Conservation (phyloP, 2,888 invertebrate genomes). For the Anaspis maculata region DNA sequence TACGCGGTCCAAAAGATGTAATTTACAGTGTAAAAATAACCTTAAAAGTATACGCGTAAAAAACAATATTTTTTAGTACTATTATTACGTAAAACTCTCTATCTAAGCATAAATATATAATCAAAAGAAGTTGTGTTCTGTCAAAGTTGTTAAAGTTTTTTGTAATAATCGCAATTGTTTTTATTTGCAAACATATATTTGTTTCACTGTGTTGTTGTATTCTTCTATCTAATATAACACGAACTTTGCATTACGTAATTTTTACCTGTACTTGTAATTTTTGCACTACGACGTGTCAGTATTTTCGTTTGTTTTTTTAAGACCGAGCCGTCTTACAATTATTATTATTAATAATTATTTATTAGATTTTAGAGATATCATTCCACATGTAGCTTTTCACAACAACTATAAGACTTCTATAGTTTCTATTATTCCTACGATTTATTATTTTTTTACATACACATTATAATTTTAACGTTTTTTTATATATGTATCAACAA, state of each 20-base stretch:
- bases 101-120: no score
- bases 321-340: no score
- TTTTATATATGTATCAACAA: conserved; percentile 38
- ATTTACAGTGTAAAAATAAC: conserved; percentile 26
- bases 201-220: no score
- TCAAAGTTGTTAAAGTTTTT: conserved; percentile 6
- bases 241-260: no score
- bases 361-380: conserved; percentile 34
- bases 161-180: conserved; percentile 1
- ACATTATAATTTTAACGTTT: conserved; percentile 36
- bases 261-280: no score
- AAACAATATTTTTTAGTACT: conserved; percentile 22
- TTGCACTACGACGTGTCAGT: conserved; percentile 33
- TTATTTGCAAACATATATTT: conserved; percentile 1
- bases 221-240: no score
- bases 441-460: conserved; percentile 43
- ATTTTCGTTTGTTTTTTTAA: conserved; percentile 33
- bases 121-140: conserved; percentile 11
- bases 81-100: conserved; percentile 26
- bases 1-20: conserved; percentile 33
- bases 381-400: conserved; percentile 40
- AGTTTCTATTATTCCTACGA: conserved; percentile 38
- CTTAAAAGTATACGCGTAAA: conserved; percentile 34
- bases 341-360: conserved; percentile 8
- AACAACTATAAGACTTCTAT: conserved; percentile 39